A percentile compares a stretch with the other conserved stretches of the same genome.
Conservation (phyloP, 2,113 vertebrate species). For the Labeo rohita region DNA sequence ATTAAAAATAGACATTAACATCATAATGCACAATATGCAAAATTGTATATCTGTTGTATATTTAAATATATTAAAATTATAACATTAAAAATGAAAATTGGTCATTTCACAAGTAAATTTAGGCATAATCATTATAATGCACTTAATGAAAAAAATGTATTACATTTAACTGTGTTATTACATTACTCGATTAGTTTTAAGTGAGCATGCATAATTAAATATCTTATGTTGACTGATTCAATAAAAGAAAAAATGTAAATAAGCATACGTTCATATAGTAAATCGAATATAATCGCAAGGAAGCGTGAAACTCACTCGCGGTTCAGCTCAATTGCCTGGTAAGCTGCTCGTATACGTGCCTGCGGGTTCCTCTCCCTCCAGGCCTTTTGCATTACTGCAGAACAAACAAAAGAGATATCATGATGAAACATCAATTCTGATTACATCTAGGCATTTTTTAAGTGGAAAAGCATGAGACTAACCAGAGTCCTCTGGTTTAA, state of each 20-base stretch:
- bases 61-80: neutral
- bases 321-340: slow-evolving; percentile 94
- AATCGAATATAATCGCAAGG: neutral
- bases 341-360: slow-evolving; percentile 93
- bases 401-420: slow-evolving; percentile 34
- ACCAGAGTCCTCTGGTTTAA: slow-evolving; percentile 94
- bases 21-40: neutral
- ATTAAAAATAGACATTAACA: no score
- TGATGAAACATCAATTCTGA: neutral
- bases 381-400: slow-evolving; percentile 96
- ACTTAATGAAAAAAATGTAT: neutral
- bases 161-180: neutral
- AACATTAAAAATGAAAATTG: neutral
- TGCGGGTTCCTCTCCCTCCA: slow-evolving; percentile 97
- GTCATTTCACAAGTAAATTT: neutral
- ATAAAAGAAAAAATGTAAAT: neutral
- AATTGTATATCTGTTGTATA: neutral
- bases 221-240: neutral
- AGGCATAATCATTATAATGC: neutral
- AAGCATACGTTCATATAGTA: neutral
- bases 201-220: no score
- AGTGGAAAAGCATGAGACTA: slow-evolving; percentile 34
- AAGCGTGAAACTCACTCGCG: slow-evolving; percentile 86
- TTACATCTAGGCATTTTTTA: neutral
- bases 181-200: neutral